phyloP scores from a whole-genome alignment of 2,888 invertebrate species.

The Tachina lurida region DNA sequence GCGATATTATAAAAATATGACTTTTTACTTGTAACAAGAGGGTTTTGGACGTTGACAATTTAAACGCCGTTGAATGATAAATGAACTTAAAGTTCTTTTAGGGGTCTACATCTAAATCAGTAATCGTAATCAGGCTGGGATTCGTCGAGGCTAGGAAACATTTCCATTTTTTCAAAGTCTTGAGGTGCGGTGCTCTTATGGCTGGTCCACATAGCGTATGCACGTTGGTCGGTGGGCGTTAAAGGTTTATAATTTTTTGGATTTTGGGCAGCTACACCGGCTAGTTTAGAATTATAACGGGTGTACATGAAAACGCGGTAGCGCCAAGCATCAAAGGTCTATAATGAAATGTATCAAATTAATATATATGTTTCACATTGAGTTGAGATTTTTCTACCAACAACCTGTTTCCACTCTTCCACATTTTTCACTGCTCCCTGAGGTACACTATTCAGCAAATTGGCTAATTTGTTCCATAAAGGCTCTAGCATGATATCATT shows the following conservation, averaged over 20 bases:
- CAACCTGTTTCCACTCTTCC: constrained; percentile 80
- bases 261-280: constrained; percentile 78
- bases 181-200: constrained; percentile 78
- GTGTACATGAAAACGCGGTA: constrained; percentile 81
- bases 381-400: background rate
- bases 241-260: constrained; percentile 80
- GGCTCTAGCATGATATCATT: constrained; percentile 79
- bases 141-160: constrained; percentile 78
- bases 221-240: constrained; percentile 80
- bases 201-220: constrained; percentile 80
- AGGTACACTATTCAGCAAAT: constrained; percentile 79
- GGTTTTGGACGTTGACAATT: constrained; percentile 34
- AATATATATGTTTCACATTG: background rate
- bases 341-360: constrained; percentile 21
- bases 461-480: constrained; percentile 78
- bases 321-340: constrained; percentile 80
- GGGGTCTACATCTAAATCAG: constrained; percentile 66
- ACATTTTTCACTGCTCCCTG: constrained; percentile 80
- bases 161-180: constrained; percentile 79
- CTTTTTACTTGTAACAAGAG: constrained; percentile 58
- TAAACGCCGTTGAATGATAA: constrained; percentile 36
- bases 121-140: constrained; percentile 77
- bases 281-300: constrained; percentile 80
- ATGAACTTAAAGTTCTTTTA: constrained; percentile 56
- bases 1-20: constrained; percentile 66